Evolutionary conservation across 1,140 invertebrate genomes (phyloP).

Genomic region (Grapholita molesta): DNA sequence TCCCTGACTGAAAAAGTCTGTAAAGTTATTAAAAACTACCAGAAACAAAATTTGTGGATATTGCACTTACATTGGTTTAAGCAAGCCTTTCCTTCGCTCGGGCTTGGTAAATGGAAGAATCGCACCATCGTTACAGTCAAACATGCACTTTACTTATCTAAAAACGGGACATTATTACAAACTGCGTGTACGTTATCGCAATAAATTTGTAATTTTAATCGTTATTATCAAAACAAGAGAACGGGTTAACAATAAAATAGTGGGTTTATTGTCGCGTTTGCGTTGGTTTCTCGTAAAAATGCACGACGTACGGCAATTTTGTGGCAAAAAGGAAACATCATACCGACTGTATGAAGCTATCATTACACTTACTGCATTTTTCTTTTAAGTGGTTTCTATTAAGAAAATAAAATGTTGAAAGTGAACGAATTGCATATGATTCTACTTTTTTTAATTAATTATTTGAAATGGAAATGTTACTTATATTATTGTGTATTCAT

Average conservation of each 20-base stretch:
- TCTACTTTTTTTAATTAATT: neutral
- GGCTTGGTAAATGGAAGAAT: neutral
- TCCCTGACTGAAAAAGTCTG: too few relatives aligned
- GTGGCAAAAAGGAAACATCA: neutral
- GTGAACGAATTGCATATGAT: neutral
- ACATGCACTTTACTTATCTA: constrained; percentile 55
- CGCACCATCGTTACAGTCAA: constrained; percentile 36
- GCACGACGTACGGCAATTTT: constrained; percentile 35
- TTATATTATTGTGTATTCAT: neutral
- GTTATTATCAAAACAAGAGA: constrained; percentile 69
- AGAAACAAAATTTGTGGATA: neutral
- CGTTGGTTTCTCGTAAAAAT: constrained; percentile 56
- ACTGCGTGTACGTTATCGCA: constrained; percentile 40
- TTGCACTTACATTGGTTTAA: neutral
- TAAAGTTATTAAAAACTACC: too few relatives aligned
- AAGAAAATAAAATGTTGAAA: neutral
- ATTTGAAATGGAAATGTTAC: neutral
- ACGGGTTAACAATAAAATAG: constrained; percentile 60
- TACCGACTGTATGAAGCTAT: neutral
- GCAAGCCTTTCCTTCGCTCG: neutral
- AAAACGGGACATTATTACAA: constrained; percentile 35
- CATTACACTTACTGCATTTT: neutral
- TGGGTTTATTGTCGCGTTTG: constrained; percentile 54
- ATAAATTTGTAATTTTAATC: constrained; percentile 75
- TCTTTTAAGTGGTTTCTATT: neutral